These are phyloP conservation scores for Scolopax bukidnonensis DNA, from an alignment of 2,797 vertebrate genomes.

Conservation along the genomic window DNA sequence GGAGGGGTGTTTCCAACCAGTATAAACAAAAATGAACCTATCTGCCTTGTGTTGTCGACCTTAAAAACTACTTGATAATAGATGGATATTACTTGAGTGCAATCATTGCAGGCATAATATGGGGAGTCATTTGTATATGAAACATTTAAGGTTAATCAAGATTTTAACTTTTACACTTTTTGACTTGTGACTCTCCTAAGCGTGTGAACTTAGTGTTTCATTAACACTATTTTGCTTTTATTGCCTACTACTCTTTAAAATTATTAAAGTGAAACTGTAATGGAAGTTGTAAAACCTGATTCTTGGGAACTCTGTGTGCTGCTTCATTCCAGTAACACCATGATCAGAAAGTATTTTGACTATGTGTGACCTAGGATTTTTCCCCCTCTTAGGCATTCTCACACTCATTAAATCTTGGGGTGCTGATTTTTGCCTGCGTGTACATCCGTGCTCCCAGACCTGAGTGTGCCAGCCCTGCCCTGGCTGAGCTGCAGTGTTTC, in stretches of 20 bases:
- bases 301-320: not conserved
- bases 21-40: not conserved
- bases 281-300: not conserved
- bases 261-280: not conserved
- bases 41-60: not conserved
- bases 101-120: not conserved
- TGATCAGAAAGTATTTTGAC: not conserved
- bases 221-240: not conserved
- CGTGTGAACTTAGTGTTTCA: not conserved
- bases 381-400: not conserved
- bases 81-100: not conserved
- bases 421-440: rapidly evolving
- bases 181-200: not conserved
- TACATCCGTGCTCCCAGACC: not conserved
- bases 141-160: not conserved
- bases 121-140: not conserved
- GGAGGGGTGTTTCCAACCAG: not conserved
- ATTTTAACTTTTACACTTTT: not conserved
- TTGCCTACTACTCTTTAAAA: not conserved
- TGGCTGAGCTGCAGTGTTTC: rapidly evolving
- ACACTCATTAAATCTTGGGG: not conserved
- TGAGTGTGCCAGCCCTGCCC: not conserved
- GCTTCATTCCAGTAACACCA: not conserved
- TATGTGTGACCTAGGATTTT: not conserved
- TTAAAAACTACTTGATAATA: not conserved